phyloP scores from a whole-genome alignment of 2,888 invertebrate genomes.

The Drosophila colorata region DNA sequence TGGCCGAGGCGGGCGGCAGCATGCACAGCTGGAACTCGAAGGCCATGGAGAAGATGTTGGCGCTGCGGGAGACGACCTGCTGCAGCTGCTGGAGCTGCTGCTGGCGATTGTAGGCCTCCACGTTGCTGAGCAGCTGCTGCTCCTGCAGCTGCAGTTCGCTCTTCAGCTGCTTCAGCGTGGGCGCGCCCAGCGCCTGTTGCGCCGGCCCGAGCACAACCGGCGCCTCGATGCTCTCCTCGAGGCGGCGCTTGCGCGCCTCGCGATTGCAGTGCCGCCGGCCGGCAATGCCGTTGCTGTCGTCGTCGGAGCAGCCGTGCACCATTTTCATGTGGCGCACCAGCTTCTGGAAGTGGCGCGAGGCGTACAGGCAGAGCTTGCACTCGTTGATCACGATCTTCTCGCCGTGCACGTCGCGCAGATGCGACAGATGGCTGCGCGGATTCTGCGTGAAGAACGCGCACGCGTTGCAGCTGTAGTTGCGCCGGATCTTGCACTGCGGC shows the following conservation, averaged over 20 bases:
- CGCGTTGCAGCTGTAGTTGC: conserved; percentile 93
- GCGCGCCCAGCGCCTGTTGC: conserved; percentile 28
- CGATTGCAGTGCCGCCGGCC: conserved; percentile 82
- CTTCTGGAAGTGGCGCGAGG: conserved; percentile 95
- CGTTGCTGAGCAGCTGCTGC: conserved; percentile 70
- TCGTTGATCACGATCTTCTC: conserved; percentile 93
- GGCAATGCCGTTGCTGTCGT: conserved; percentile 77
- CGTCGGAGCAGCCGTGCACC: conserved; percentile 87
- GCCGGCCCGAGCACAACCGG: not conserved
- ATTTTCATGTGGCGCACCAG: conserved; percentile 92
- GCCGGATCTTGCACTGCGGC: conserved; percentile 92
- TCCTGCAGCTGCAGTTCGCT: conserved; percentile 83
- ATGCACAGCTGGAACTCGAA: conserved; percentile 72
- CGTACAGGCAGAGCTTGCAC: conserved; percentile 94
- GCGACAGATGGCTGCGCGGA: conserved; percentile 92
- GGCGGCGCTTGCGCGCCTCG: conserved; percentile 83
- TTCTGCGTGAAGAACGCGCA: conserved; percentile 93
- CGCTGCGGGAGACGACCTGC: conserved; percentile 35
- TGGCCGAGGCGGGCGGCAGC: conserved; percentile 57
- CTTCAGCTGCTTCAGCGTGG: conserved; percentile 74
- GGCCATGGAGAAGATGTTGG: conserved; percentile 79
- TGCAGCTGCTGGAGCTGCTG: conserved; percentile 74
- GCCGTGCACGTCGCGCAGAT: conserved; percentile 92
- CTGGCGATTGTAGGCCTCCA: conserved; percentile 72
- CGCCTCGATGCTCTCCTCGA: conserved; percentile 74